These are phyloP conservation scores for Tanytarsus gracilentus DNA, from an alignment of 2,888 invertebrate genomes.

Conservation along the genomic window DNA sequence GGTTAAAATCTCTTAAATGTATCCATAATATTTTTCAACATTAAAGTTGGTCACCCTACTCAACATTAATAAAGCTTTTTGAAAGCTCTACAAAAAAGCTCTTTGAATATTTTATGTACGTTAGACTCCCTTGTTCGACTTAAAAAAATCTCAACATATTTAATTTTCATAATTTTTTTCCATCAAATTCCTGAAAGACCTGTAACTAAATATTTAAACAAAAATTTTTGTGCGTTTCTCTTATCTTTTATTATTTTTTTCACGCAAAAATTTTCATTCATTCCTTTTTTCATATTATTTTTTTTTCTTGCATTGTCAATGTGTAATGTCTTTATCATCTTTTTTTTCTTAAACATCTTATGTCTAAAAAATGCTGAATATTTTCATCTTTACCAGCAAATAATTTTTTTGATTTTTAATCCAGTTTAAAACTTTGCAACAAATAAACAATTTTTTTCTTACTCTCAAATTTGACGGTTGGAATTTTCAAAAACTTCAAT, in stretches of 20 bases:
- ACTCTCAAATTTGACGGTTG: neutral
- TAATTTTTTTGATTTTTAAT: neutral
- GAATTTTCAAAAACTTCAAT: too few relatives aligned
- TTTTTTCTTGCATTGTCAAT: constrained; percentile 6
- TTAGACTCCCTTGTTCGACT: too few relatives aligned
- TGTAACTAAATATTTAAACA: neutral
- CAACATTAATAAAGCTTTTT: too few relatives aligned
- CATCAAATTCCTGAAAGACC: neutral
- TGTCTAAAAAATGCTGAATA: neutral
- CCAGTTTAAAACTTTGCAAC: neutral
- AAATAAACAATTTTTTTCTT: neutral
- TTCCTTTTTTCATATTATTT: neutral
- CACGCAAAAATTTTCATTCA: neutral
- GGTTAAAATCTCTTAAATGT: too few relatives aligned
- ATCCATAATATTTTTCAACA: too few relatives aligned
- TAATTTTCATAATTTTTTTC: too few relatives aligned
- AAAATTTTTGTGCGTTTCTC: neutral
- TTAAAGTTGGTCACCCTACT: too few relatives aligned
- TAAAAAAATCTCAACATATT: too few relatives aligned
- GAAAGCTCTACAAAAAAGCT: too few relatives aligned
- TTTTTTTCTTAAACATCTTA: neutral
- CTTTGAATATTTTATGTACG: too few relatives aligned
- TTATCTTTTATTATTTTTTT: neutral
- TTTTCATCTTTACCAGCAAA: neutral
- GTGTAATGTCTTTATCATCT: constrained; percentile 5